phyloP scores from a whole-genome alignment of 1,140 invertebrate species.

The Manduca sexta region DNA sequence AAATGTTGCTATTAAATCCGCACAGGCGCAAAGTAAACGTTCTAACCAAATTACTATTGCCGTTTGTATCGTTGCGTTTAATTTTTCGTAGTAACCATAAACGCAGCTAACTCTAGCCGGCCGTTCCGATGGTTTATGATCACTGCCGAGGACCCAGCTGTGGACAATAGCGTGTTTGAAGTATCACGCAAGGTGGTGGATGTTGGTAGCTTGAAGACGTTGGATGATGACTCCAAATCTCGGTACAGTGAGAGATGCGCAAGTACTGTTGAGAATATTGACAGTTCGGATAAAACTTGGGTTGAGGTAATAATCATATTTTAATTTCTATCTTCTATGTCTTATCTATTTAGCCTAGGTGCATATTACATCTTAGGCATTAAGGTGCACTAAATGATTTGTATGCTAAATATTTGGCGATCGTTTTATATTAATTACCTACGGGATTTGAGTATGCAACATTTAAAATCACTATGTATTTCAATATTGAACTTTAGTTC shows the following conservation, averaged over 20 bases:
- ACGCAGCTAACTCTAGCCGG: constrained; percentile 20
- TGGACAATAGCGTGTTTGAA: constrained; percentile 37
- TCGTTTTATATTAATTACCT: too few species aligned
- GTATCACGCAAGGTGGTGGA: constrained; percentile 27
- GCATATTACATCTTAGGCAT: too few species aligned
- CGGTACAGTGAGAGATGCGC: constrained; percentile 52
- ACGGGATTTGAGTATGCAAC: too few species aligned
- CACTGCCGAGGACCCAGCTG: constrained; percentile 50
- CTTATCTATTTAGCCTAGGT: too few species aligned
- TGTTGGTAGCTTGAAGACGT: constrained; percentile 49
- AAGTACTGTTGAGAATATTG: constrained; percentile 52
- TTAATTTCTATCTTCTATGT: not conserved
- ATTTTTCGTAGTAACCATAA: constrained; percentile 32
- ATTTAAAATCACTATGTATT: too few species aligned
- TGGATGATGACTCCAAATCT: constrained; percentile 34
- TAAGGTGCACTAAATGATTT: too few species aligned
- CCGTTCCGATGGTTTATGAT: constrained; percentile 62
- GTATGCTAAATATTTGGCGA: not conserved
- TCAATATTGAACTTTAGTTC: too few species aligned
- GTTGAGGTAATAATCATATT: constrained; percentile 37
- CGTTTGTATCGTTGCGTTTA: too few species aligned
- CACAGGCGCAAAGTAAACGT: not conserved
- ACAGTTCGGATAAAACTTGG: constrained; percentile 45
- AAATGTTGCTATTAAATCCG: not conserved
- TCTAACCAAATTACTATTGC: too few species aligned